Conservation (phyloP, 1,140 invertebrate genomes). For the Sogatella furcifera region DNA sequence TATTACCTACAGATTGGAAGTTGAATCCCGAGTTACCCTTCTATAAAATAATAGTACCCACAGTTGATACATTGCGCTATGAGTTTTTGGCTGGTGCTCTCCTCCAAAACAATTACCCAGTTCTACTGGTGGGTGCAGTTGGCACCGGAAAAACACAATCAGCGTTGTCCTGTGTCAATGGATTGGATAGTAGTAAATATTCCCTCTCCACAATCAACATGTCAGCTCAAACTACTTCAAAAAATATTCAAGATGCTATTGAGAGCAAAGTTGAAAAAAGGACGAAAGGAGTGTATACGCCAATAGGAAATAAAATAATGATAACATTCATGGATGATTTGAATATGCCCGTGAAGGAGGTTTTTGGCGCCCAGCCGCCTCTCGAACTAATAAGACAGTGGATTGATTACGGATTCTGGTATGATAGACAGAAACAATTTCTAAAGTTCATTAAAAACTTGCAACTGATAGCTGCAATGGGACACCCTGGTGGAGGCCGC, state of each 20-base stretch:
- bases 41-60: conserved; percentile 72
- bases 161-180: conserved; percentile 50
- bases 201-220: conserved; percentile 65
- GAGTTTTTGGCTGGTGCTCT: conserved; percentile 54
- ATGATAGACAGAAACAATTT: conserved; percentile 59
- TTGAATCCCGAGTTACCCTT: conserved; percentile 59
- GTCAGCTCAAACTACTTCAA: conserved; percentile 70
- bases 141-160: conserved; percentile 75
- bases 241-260: conserved; percentile 65
- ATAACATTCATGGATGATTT: conserved; percentile 80
- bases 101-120: conserved; percentile 45
- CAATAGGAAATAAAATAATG: conserved; percentile 60
- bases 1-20: conserved; percentile 55
- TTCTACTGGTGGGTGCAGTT: conserved; percentile 64
- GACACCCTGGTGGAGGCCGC: conserved; percentile 68
- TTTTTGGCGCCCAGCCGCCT: conserved; percentile 74
- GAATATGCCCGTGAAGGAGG: conserved; percentile 81
- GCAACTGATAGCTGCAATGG: conserved; percentile 64
- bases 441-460: conserved; percentile 60
- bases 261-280: conserved; percentile 71
- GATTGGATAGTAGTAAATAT: conserved; percentile 50
- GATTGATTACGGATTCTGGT: conserved; percentile 83
- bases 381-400: conserved; percentile 74
- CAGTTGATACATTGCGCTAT: conserved; percentile 70
- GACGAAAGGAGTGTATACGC: conserved; percentile 68